Conservation (phyloP, 2,797 vertebrate species). For the Glyptemys insculpta region DNA sequence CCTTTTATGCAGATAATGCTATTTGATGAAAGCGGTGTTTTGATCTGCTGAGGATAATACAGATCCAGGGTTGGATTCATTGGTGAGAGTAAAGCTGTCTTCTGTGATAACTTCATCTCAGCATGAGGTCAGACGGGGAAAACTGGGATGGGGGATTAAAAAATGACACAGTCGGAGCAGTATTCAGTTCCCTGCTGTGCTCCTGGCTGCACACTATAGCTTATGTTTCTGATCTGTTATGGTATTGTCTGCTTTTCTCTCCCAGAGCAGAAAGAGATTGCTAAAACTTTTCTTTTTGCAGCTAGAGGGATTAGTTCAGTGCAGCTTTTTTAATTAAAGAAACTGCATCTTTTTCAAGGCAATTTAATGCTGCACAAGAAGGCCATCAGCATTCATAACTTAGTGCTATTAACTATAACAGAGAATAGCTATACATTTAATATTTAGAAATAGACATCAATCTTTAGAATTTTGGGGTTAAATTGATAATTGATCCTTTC, state of each 20-base stretch:
- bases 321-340: constrained; percentile 97
- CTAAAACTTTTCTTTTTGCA: constrained; percentile 89
- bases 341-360: constrained; percentile 90
- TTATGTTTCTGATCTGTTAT: constrained; percentile 96
- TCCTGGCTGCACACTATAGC: constrained; percentile 90
- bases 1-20: constrained; percentile 99
- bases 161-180: constrained; percentile 94
- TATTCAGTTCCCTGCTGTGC: constrained; percentile 92
- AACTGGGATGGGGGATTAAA: constrained; percentile 95
- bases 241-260: constrained; percentile 95
- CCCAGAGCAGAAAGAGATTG: constrained; percentile 87
- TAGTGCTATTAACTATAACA: constrained; percentile 80
- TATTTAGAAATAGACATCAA: constrained; percentile 53
- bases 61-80: constrained; percentile 90
- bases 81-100: constrained; percentile 97
- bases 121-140: constrained; percentile 96
- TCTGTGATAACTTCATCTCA: constrained; percentile 99
- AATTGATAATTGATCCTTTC: not conserved
- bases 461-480: constrained; percentile 65
- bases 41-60: constrained; percentile 95
- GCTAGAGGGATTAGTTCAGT: constrained; percentile 92
- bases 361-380: constrained; percentile 89
- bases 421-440: constrained; percentile 71
- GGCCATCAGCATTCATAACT: constrained; percentile 85
- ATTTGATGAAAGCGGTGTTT: constrained; percentile 95